A percentile compares a stretch with the other conserved stretches of the same genome.
These are phyloP conservation scores for honey bee (Apis mellifera) DNA, from an alignment of 1,140 invertebrate genomes.

Conservation along the genomic window Amel_HAv3.1 CM009940.2:717501-718000, in stretches of 20 bases:
- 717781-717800: not conserved
- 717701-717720: slow-evolving; percentile 63
- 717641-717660: slow-evolving; percentile 67
- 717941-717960: no score
- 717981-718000: no score
- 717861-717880: no score
- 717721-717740: slow-evolving; percentile 57
- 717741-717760: slow-evolving; percentile 55
- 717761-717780: slow-evolving; percentile 58
- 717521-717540: not conserved
- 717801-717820: not conserved
- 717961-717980: no score
- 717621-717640: slow-evolving; percentile 75
- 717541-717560: not conserved
- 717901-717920: no score
- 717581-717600: slow-evolving; percentile 54
- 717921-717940: no score
- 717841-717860: no score
- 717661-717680: slow-evolving; percentile 61
- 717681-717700: slow-evolving; percentile 61
- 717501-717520: no score
- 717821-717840: not conserved
- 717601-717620: slow-evolving; percentile 66
- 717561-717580: slow-evolving; percentile 15
- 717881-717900: no score